Base-by-base conservation (phyloP, 2,888 invertebrate genomes). In the Neocrepidodera transversa region DNA sequence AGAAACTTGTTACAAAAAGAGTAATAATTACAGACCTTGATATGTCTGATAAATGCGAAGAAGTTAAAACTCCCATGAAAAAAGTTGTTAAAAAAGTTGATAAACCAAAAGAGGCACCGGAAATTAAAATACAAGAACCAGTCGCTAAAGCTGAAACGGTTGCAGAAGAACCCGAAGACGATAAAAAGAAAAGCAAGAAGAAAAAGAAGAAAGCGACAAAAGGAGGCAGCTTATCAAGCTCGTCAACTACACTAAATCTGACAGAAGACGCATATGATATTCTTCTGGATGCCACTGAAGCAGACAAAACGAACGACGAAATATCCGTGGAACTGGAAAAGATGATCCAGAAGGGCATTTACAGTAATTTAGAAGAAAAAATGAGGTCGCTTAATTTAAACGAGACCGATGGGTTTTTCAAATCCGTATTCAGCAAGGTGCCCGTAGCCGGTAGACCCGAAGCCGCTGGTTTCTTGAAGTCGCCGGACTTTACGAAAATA, bases 271-370 rank as follows among this genome's bases (percentile, higher is more conserved):
- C 76, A 0, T 77, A 75, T 57, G 76, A 78, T 63, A 71, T 76
- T 48, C 67, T 77, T 1, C 60, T 76, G 16, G 76, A 75, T 51
- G 53, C 58, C 3, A 56, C 48, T 13, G 70, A 75, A 50, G 58
- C 65, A 1, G 75, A 76, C 13, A 78, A 78, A 61, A 79, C 79
- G 0, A 78, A 78, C 62, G 71, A 76, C 16, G 79, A 80, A 59
- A 73, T 80, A 7, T 79, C 79, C 0, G 71, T 77, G 60, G 80
- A 80, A 66, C 60, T 80, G 26, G 79, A 80, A 54, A 74, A 74
- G 54, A 74, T 80, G 58, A 80, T 80, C 38, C 79, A 79, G 48
- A 75, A 76, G 28, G 79, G 80, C 2, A 74, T 80, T 69, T 79
- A 76, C 68, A 76, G 67, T 59, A 78, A 69, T 50, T 60, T 80